Percentiles rank a stretch among this genome's conserved stretches.
These are phyloP conservation scores for Drosophila niveifrons DNA, from an alignment of 2,888 invertebrate genomes.

Conservation along the genomic window DNA sequence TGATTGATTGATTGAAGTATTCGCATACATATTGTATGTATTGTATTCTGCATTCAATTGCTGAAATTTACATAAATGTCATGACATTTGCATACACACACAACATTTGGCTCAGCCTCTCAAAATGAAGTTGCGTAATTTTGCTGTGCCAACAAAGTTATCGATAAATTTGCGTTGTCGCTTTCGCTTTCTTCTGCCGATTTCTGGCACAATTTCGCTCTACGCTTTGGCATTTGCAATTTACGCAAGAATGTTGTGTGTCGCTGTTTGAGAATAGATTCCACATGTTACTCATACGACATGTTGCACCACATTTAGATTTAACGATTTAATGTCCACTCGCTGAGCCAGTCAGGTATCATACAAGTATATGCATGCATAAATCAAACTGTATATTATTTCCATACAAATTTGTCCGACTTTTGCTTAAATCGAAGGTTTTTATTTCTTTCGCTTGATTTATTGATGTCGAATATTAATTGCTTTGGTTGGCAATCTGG, in stretches of 20 bases:
- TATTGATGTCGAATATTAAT: background rate
- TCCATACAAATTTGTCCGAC: background rate
- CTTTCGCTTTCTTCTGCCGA: slow-evolving; percentile 14
- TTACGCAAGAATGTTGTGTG: slow-evolving; percentile 42
- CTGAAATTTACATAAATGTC: slow-evolving; percentile 26
- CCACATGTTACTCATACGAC: slow-evolving; percentile 58
- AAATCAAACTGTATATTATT: background rate
- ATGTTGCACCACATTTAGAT: slow-evolving; percentile 30
- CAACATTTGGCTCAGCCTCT: slow-evolving; percentile 21
- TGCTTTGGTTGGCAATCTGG: too few species aligned
- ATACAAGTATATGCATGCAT: slow-evolving; percentile 5
- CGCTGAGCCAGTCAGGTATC: slow-evolving; percentile 3
- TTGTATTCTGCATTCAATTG: slow-evolving; percentile 38
- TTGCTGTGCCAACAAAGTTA: slow-evolving; percentile 45
- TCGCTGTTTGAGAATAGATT: slow-evolving; percentile 36
- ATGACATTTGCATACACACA: slow-evolving; percentile 21
- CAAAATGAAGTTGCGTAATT: slow-evolving; percentile 55
- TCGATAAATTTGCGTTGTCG: slow-evolving; percentile 44
- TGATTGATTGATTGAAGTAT: slow-evolving; percentile 45
- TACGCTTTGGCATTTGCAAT: slow-evolving; percentile 49
- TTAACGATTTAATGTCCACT: slow-evolving; percentile 1
- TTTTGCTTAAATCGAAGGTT: slow-evolving; percentile 2
- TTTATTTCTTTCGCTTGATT: slow-evolving; percentile 1
- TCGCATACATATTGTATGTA: background rate
- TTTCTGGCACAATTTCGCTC: slow-evolving; percentile 50